Conservation (phyloP, 2,888 invertebrate genomes). For the Drosophila prostipennis region DNA sequence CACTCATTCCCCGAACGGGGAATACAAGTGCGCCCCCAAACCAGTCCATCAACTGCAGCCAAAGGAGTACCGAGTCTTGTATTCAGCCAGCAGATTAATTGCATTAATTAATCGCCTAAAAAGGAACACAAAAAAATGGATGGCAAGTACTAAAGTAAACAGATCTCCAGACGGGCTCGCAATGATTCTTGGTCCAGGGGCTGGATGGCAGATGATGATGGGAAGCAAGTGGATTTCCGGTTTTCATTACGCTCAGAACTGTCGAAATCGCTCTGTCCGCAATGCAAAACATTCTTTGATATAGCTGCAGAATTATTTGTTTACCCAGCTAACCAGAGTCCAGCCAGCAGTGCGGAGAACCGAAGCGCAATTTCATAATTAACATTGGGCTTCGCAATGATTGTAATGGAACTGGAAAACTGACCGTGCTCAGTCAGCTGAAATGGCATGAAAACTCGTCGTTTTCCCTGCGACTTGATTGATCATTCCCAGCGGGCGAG, state of each 20-base stretch:
- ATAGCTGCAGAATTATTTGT: constrained; percentile 64
- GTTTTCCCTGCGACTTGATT: constrained; percentile 81
- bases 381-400: constrained; percentile 52
- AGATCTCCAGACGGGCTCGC: constrained; percentile 49
- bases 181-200: constrained; percentile 25
- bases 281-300: constrained; percentile 57
- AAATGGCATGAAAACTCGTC: constrained; percentile 64
- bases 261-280: constrained; percentile 19
- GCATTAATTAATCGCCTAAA: constrained; percentile 83
- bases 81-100: constrained; percentile 83
- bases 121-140: constrained; percentile 61
- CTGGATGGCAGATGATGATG: neutral
- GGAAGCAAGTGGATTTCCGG: constrained; percentile 80
- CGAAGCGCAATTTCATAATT: constrained; percentile 68
- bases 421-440: constrained; percentile 52
- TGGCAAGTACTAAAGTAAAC: constrained; percentile 60
- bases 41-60: constrained; percentile 68
- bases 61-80: constrained; percentile 12
- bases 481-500: constrained; percentile 84
- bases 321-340: constrained; percentile 47
- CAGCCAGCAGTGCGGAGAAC: constrained; percentile 6
- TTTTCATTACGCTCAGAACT: constrained; percentile 75
- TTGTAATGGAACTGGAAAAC: constrained; percentile 45
- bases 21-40: constrained; percentile 74
- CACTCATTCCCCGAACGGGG: constrained; percentile 46